Base-by-base conservation (phyloP, 1,140 invertebrate genomes). In the Ruditapes philippinarum region DNA sequence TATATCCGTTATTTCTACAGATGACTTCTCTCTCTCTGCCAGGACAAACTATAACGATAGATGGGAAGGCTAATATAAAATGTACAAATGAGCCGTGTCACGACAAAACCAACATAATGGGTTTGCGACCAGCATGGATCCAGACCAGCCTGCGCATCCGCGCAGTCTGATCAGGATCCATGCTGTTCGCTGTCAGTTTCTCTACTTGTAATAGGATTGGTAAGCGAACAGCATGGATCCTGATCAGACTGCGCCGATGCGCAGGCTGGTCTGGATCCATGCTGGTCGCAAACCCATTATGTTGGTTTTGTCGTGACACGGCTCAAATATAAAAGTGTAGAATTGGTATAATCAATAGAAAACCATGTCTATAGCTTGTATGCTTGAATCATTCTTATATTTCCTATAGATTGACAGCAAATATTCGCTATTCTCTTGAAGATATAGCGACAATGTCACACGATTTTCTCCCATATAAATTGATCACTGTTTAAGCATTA, bases 281-380 rank as follows among this genome's bases (percentile, higher is more conserved):
- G n/a, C n/a, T n/a, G n/a, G n/a, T n/a, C n/a, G n/a, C n/a, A n/a
- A n/a, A n/a, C n/a, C n/a, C n/a, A n/a, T n/a, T n/a, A n/a, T n/a
- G n/a, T n/a, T n/a, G n/a, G n/a, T n/a, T n/a, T n/a, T n/a, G n/a
- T n/a, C n/a, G n/a, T n/a, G n/a, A n/a, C n/a, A n/a, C n/a, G n/a
- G n/a, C n/a, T n/a, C n/a, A n/a, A n/a, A 78, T 78, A 54, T 51
- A 51, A 78, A 78, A 78, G 74, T 78, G 70, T 42, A 40, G 70
- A 74, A 78, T 78, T 9, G 12, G 17, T 38, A 49, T 54, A 78
- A 78, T 78, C 74, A 78, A 78, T 78, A 78, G 74, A 49, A 45
- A 51, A 33, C 42, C 45, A 38, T 78, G 45, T 78, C 74, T 78
- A 31, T 3, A 57, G 28, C 42, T 28, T 45, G 22, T 78, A 57